A percentile compares a stretch with the other conserved stretches of the same genome.
phyloP scores from a whole-genome alignment of 1,140 invertebrate species.

The Pseudomyrmex concolor region DNA sequence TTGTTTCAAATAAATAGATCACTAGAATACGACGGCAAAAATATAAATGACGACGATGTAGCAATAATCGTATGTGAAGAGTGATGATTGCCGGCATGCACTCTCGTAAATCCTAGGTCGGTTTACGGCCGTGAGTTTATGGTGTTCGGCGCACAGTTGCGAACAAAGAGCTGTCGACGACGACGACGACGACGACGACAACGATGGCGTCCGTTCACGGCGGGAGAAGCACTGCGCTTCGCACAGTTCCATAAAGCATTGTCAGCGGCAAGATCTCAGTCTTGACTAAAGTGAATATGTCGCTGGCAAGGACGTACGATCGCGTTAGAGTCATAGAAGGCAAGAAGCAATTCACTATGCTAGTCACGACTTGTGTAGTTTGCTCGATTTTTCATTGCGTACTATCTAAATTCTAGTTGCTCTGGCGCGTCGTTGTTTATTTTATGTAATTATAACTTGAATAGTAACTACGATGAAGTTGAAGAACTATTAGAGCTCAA shows the following conservation, averaged over 20 bases:
- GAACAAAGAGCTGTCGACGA: conserved; percentile 36
- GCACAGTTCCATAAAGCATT: conserved; percentile 63
- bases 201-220: conserved; percentile 37
- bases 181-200: conserved; percentile 16
- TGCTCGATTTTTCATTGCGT: conserved; percentile 50
- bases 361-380: conserved; percentile 50
- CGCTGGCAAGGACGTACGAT: conserved; percentile 67
- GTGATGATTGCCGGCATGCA: conserved; percentile 9
- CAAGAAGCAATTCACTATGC: conserved; percentile 34
- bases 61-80: conserved; percentile 1
- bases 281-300: conserved; percentile 60
- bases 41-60: neutral
- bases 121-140: conserved; percentile 42
- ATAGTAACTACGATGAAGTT: conserved; percentile 9
- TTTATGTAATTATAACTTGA: conserved; percentile 11
- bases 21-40: neutral
- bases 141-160: conserved; percentile 2
- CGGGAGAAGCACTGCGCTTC: conserved; percentile 41
- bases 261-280: conserved; percentile 61
- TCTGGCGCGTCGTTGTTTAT: conserved; percentile 13
- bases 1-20: neutral
- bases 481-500: neutral
- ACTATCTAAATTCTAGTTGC: conserved; percentile 37
- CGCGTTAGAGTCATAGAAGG: conserved; percentile 58
- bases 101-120: conserved; percentile 54